These are phyloP conservation scores for Lethrus apterus DNA, from an alignment of 1,140 invertebrate genomes.

Conservation along the genomic window DNA sequence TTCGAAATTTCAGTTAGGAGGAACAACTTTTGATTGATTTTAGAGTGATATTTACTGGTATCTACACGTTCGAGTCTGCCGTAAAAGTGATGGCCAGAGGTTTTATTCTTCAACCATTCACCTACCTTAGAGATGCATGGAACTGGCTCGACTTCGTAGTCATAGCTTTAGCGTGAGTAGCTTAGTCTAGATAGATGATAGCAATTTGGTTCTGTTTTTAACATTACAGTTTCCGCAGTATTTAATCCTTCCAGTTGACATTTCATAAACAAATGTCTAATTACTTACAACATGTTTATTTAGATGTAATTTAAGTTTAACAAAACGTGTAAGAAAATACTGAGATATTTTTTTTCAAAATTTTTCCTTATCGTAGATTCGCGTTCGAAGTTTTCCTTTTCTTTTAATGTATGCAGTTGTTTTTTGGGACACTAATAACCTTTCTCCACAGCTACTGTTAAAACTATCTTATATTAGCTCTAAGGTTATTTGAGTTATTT, in stretches of 20 bases:
- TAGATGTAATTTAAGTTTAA: no score
- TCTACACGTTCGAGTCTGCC: constrained; percentile 98
- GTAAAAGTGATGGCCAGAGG: constrained; percentile 98
- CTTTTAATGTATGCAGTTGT: no score
- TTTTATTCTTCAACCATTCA: constrained; percentile 97
- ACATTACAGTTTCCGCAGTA: constrained; percentile 5
- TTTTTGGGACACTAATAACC: constrained; percentile 9
- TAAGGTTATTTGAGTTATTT: no score
- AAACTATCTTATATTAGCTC: constrained; percentile 1
- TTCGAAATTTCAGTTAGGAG: constrained; percentile 1
- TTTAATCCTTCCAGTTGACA: no score
- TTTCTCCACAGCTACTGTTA: constrained; percentile 25
- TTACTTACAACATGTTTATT: no score
- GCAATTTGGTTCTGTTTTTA: constrained; percentile 4
- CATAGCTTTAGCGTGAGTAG: constrained; percentile 98
- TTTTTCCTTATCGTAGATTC: no score
- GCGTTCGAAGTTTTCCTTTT: no score
- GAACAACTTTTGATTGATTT: constrained; percentile 40
- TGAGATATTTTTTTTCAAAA: no score
- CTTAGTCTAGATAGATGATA: constrained; percentile 26
- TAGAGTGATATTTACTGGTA: constrained; percentile 99
- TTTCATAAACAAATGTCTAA: no score
- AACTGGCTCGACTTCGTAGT: constrained; percentile 99
- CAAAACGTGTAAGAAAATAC: no score
- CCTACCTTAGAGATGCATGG: constrained; percentile 99